These are phyloP conservation scores for Drosophila mimica DNA, from an alignment of 2,888 invertebrate genomes.

Conservation along the genomic window DNA sequence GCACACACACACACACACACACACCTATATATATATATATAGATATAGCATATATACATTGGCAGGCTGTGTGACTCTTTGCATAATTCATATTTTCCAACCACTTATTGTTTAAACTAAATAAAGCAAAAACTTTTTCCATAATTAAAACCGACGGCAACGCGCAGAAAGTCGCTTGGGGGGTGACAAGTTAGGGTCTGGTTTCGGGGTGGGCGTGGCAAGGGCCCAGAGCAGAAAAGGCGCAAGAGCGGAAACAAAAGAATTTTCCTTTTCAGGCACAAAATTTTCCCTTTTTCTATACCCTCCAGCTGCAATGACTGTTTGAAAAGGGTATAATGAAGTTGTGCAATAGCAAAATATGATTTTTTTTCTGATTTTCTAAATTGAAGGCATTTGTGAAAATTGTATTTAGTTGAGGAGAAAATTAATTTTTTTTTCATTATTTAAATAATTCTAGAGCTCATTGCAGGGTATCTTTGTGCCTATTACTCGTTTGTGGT, in stretches of 20 bases:
- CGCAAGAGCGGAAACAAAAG: constrained; percentile 65
- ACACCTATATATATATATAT: constrained; percentile 2
- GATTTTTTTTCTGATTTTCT: too few relatives aligned
- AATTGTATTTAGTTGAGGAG: not conserved
- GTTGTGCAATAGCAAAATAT: not conserved
- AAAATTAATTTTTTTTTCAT: not conserved
- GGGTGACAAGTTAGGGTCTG: not conserved
- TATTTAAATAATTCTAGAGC: too few relatives aligned
- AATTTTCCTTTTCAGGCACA: constrained; percentile 55
- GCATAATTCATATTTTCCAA: constrained; percentile 75
- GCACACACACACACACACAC: constrained; percentile 23
- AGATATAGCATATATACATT: constrained; percentile 18
- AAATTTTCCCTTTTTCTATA: constrained; percentile 40
- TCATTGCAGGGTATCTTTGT: constrained; percentile 12
- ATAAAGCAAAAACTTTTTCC: constrained; percentile 79
- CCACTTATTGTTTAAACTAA: constrained; percentile 76
- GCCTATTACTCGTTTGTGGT: not conserved
- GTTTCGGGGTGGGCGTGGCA: not conserved
- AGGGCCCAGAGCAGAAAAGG: constrained; percentile 27
- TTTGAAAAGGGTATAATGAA: constrained; percentile 7
- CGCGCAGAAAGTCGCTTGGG: constrained; percentile 39
- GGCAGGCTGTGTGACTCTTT: constrained; percentile 51
- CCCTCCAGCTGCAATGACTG: constrained; percentile 1
- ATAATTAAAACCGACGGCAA: constrained; percentile 74
- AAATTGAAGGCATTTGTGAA: not conserved